Evolutionary conservation across 2,113 vertebrate genomes (phyloP).

Genomic region (Peromyscus maniculatus): DNA sequence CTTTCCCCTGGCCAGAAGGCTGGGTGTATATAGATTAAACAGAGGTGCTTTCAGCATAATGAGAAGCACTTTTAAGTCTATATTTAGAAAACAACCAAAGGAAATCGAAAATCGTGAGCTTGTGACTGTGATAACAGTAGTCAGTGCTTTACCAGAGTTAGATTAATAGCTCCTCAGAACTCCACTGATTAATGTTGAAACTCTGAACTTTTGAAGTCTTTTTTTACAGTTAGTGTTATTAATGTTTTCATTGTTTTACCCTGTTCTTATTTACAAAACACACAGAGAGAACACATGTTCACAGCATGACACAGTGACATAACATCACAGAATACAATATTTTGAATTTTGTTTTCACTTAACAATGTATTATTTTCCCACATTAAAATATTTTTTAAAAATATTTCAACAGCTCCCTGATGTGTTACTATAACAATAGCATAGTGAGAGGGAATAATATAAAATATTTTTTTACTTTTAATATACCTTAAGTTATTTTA

Average conservation of each 20-base stretch:
- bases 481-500: neutral
- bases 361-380: conserved; percentile 36
- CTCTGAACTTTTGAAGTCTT: neutral
- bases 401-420: neutral
- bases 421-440: neutral
- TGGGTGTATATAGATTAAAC: neutral
- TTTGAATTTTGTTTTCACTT: conserved; percentile 53
- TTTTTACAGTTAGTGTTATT: neutral
- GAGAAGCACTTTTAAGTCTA: neutral
- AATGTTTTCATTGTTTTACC: conserved; percentile 28
- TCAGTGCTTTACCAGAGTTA: neutral
- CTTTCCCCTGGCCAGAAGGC: neutral
- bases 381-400: conserved; percentile 54
- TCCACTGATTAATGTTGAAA: neutral
- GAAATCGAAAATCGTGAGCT: neutral
- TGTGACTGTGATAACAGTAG: neutral
- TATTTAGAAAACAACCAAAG: neutral
- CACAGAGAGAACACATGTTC: neutral
- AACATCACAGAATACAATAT: neutral
- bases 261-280: neutral
- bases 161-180: neutral
- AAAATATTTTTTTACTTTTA: neutral
- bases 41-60: neutral
- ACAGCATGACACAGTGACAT: neutral
- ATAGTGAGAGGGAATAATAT: neutral